Evolutionary conservation across 2,113 vertebrate species (phyloP), one percentile per base, ranked within the genome.

Genomic region (Apteryx owenii): DNA sequence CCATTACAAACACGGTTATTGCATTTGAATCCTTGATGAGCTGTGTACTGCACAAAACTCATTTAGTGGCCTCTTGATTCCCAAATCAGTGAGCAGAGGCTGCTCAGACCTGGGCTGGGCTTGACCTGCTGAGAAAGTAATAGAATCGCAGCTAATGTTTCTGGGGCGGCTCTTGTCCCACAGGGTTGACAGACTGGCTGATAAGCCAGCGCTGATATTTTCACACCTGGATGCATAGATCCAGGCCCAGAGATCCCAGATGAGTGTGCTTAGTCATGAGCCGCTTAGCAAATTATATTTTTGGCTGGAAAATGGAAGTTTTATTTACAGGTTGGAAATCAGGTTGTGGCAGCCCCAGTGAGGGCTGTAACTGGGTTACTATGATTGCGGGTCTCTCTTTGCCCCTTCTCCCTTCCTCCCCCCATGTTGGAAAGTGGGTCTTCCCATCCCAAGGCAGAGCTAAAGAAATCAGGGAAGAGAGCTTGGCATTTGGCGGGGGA

Each of bases 1-100:
- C 85, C 69, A 72, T 93, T 86, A 84, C 42, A 77, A 93, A 77
- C 1, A 3, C 36, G 0, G 2, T 84, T 95, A 84, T 72, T 93
- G 46, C 81, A 86, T 86, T 89, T 72, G 73, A 91, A 89, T 93
- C 73, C 73, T 84, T 87, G 73, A 95, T 91, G 91, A 93, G 85
- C 78, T 87, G 29, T 29, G 64, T 33, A 72, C 16, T 11, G 26
- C 73, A 44, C 82, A 33, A 68, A 93, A 69, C 64, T 72, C 48
- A 77, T 76, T 68, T 20, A 76, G 85, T 33, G 81, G 28, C 72
- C 46, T 26, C n/a, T 31, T 64, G 58, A 50, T 46, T 87, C 81
- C 85, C 82, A 76, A 72, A 51, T 68, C 68, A 23, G 28, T 0
- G 2, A 28, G 62, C 28, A 65, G 38, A 54, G 60, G 29, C 46